phyloP scores from a whole-genome alignment of 2,113 vertebrate genomes.

The Lepisosteus osseus region DNA sequence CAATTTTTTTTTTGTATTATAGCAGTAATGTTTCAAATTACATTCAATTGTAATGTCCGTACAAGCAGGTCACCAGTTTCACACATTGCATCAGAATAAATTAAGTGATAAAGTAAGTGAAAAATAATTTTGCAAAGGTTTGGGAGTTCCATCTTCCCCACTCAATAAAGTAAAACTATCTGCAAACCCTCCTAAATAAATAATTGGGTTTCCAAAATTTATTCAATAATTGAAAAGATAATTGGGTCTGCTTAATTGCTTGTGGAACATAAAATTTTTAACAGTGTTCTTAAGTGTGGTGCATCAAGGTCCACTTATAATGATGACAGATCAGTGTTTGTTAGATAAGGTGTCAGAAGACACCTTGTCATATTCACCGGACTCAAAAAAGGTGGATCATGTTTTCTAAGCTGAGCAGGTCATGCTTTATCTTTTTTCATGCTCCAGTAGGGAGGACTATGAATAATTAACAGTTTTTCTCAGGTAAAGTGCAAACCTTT shows the following conservation, averaged over 20 bases:
- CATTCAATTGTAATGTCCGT: constrained; percentile 47
- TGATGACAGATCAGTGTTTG: constrained; percentile 66
- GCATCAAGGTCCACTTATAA: constrained; percentile 62
- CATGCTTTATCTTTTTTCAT: constrained; percentile 56
- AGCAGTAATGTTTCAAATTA: constrained; percentile 65
- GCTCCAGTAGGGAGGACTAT: constrained; percentile 43
- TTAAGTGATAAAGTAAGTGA: constrained; percentile 48
- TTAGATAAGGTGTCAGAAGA: constrained; percentile 57
- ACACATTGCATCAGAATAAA: neutral
- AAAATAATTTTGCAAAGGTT: constrained; percentile 11
- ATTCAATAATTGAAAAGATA: constrained; percentile 66
- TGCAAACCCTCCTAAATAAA: constrained; percentile 42
- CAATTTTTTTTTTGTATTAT: constrained; percentile 46
- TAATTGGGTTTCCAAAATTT: constrained; percentile 56
- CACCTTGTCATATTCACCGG: constrained; percentile 64
- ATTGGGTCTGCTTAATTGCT: constrained; percentile 62
- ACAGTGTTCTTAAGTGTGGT: constrained; percentile 60
- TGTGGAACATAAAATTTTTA: constrained; percentile 64
- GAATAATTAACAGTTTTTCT: constrained; percentile 54
- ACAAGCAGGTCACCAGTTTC: constrained; percentile 59
- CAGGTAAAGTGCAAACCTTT: constrained; percentile 35
- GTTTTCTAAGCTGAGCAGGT: constrained; percentile 51
- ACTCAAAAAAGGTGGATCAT: constrained; percentile 51
- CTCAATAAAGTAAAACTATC: constrained; percentile 35
- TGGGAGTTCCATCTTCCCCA: constrained; percentile 21